A percentile compares a stretch with the other conserved stretches of the same genome.
phyloP scores from a whole-genome alignment of 2,797 vertebrate genomes.

The Ceryle rudis region DNA sequence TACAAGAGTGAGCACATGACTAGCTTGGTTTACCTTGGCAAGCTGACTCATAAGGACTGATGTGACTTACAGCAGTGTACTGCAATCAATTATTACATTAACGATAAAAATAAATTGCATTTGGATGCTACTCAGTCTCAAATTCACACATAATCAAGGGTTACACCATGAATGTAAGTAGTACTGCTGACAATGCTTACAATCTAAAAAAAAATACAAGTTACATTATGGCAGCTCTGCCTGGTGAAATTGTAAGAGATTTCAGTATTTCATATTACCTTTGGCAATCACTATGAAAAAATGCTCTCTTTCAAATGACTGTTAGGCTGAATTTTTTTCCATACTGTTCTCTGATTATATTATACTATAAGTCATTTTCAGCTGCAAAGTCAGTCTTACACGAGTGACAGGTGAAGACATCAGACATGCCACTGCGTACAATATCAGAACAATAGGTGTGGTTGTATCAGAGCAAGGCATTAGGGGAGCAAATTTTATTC shows the following conservation, averaged over 20 bases:
- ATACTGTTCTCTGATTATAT: background rate
- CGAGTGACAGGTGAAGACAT: background rate
- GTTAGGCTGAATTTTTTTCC: background rate
- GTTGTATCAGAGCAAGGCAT: background rate
- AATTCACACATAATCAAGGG: background rate
- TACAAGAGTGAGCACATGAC: background rate
- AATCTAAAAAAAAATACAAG: accelerated
- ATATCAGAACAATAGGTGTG: background rate
- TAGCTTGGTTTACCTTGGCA: background rate
- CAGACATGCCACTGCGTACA: background rate
- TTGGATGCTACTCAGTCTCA: background rate
- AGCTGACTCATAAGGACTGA: background rate
- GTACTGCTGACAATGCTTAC: accelerated
- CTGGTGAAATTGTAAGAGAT: background rate
- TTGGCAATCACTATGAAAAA: background rate
- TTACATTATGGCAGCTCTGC: background rate
- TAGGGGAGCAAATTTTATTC: background rate
- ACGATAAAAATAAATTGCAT: background rate
- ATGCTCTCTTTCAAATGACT: background rate
- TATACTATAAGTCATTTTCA: background rate
- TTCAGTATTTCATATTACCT: background rate
- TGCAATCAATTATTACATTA: background rate
- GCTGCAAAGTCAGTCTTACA: background rate
- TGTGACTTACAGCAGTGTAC: background rate
- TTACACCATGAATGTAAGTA: background rate